Evolutionary conservation across 2,797 vertebrate species (phyloP).

Genomic region (Rhabdophis nuchalis): DNA sequence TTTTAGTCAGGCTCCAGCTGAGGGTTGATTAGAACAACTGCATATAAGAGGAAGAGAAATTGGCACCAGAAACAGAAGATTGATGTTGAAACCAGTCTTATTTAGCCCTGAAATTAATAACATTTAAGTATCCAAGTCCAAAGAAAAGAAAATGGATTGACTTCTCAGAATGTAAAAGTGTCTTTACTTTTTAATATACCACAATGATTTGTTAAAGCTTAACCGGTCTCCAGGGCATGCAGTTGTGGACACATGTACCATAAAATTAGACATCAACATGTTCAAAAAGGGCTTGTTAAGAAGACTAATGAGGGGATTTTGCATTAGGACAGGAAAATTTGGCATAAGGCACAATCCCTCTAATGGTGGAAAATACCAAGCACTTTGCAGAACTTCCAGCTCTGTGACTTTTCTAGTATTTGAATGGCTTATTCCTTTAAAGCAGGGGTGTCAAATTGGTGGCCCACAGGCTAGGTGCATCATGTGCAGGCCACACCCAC

Average conservation of each 20-base stretch:
- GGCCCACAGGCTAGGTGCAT: no score
- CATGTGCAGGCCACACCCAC: no score
- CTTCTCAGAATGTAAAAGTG: rapidly evolving
- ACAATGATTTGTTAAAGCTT: constrained; percentile 16
- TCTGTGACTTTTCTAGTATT: constrained; percentile 17
- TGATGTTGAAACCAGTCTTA: rapidly evolving
- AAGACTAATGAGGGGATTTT: constrained; percentile 42
- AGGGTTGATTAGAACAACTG: constrained; percentile 17
- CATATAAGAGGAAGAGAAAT: not conserved
- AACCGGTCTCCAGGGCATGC: constrained; percentile 43
- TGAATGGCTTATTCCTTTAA: constrained; percentile 43
- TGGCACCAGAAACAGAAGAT: rapidly evolving
- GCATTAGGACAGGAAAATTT: constrained; percentile 15
- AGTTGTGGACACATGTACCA: constrained; percentile 16
- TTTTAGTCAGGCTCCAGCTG: constrained; percentile 10
- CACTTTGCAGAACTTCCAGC: constrained; percentile 38
- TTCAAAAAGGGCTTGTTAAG: constrained; percentile 55
- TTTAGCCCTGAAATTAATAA: rapidly evolving
- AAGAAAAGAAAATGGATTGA: rapidly evolving
- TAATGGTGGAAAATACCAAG: constrained; percentile 49
- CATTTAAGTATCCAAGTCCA: rapidly evolving
- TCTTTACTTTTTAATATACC: not conserved
- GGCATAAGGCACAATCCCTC: constrained; percentile 33
- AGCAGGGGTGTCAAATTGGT: not conserved
- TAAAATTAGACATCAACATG: constrained; percentile 42